A percentile compares a stretch with the other conserved stretches of the same genome.
Conservation (phyloP, 2,888 invertebrate species). For the Tiliacea aurago region DNA sequence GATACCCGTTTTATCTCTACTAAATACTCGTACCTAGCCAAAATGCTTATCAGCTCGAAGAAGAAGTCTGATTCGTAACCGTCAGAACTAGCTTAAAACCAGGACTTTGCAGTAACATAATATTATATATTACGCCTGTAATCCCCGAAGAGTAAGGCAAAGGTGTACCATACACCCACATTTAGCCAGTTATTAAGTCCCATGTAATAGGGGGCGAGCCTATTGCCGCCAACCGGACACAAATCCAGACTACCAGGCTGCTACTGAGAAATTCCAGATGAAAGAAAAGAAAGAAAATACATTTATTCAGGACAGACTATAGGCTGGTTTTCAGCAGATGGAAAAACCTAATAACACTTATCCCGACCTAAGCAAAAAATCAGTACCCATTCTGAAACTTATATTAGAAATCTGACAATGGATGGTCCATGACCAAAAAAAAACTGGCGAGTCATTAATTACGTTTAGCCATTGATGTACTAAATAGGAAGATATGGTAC, state of each 20-base stretch:
- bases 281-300: no score
- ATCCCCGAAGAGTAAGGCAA: not conserved
- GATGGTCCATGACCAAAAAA: not conserved
- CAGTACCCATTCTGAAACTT: not conserved
- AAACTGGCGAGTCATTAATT: not conserved
- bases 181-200: not conserved
- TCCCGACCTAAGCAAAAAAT: no score
- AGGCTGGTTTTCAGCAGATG: no score
- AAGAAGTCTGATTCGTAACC: slow-evolving; percentile 1
- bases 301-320: no score
- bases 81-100: not conserved
- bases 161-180: no score
- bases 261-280: not conserved
- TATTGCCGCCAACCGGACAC: not conserved
- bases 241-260: not conserved
- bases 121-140: no score
- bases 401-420: not conserved
- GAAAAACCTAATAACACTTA: not conserved
- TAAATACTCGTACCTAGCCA: no score
- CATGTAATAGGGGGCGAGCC: not conserved
- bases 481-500: no score
- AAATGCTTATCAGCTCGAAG: not conserved
- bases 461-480: no score
- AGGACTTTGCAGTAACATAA: not conserved
- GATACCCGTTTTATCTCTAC: no score